A percentile compares a stretch with the other conserved stretches of the same genome.
Evolutionary conservation across 1,140 invertebrate genomes (phyloP).

Genomic region (Lanistes nyassanus): DNA sequence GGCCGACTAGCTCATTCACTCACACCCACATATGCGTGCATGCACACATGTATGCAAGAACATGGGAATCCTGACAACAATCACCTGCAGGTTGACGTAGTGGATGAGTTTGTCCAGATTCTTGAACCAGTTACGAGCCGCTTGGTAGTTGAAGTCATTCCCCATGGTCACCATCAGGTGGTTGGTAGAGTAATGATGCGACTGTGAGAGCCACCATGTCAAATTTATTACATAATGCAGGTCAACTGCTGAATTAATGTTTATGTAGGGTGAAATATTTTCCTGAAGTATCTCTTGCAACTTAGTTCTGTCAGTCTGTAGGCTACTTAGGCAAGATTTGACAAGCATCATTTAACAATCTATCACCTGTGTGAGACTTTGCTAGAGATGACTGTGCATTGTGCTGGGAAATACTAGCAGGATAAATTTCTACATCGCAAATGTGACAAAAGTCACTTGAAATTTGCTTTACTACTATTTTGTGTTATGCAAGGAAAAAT

Average conservation of each 20-base stretch:
- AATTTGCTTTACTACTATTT: neutral
- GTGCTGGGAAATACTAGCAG: neutral
- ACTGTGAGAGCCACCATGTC: constrained; percentile 35
- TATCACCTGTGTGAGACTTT: neutral
- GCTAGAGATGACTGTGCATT: no score
- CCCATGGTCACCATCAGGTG: constrained; percentile 93
- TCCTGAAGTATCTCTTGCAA: no score
- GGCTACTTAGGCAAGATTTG: neutral
- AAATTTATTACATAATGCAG: neutral
- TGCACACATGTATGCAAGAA: no score
- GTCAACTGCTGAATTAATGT: neutral
- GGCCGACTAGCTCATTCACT: no score
- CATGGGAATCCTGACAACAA: neutral
- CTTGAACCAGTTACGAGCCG: constrained; percentile 84
- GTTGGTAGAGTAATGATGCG: constrained; percentile 67
- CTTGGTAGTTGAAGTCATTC: constrained; percentile 89
- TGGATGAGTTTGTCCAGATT: constrained; percentile 91
- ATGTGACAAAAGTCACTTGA: neutral
- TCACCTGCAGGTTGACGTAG: constrained; percentile 73
- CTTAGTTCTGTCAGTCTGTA: neutral
- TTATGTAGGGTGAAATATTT: neutral
- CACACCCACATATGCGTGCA: no score
- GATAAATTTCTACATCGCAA: neutral
- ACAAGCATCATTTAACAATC: neutral
- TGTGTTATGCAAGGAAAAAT: neutral